A percentile compares a stretch with the other conserved stretches of the same genome.
phyloP scores from a whole-genome alignment of 2,797 vertebrate genomes.

The Diglossa cyanea region DNA sequence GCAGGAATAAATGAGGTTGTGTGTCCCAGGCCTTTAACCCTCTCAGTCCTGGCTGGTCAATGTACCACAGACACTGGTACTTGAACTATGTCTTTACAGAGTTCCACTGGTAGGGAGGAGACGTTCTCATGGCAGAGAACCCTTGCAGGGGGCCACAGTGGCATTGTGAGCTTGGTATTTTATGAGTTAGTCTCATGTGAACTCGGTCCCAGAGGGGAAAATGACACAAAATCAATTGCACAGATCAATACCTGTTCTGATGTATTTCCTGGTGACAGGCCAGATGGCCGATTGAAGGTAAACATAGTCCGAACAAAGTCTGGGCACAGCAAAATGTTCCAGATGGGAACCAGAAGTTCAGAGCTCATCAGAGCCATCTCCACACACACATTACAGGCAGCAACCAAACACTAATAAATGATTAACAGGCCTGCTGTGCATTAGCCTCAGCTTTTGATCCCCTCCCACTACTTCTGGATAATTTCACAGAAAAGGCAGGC shows the following conservation, averaged over 20 bases:
- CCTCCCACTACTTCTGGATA: not conserved
- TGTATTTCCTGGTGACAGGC: conserved; percentile 4
- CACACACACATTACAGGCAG: not conserved
- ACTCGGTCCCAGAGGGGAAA: not conserved
- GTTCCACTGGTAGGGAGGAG: not conserved
- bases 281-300: not conserved
- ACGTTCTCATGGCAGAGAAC: not conserved
- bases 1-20: not conserved
- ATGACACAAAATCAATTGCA: conserved; percentile 30
- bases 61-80: not conserved
- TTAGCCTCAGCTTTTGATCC: not conserved
- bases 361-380: conserved; percentile 44
- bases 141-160: not conserved
- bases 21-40: not conserved
- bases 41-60: not conserved
- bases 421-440: conserved; percentile 26
- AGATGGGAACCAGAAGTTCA: conserved; percentile 46
- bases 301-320: conserved; percentile 59
- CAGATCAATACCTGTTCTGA: conserved; percentile 32
- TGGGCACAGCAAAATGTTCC: conserved; percentile 5
- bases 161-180: not conserved
- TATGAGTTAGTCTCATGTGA: not conserved
- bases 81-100: not conserved
- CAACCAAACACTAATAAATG: conserved; percentile 41
- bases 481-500: not conserved